These are phyloP conservation scores for Saguinus oedipus DNA, from an alignment of 2,797 vertebrate species.

Conservation along the genomic window DNA sequence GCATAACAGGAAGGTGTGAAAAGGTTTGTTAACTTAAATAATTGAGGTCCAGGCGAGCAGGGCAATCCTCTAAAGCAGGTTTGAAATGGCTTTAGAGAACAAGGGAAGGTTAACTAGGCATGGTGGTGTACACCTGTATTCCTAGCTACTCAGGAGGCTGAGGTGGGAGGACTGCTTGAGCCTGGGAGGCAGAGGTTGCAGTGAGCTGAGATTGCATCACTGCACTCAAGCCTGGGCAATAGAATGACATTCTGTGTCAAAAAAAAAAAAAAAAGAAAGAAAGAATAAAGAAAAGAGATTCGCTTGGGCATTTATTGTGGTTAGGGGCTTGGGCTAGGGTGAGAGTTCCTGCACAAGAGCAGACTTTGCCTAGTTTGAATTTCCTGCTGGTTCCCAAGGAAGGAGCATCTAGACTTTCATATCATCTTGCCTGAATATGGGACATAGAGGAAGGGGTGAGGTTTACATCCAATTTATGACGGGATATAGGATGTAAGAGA, in stretches of 20 bases:
- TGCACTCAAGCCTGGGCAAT: not conserved
- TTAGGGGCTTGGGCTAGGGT: not conserved
- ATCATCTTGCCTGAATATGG: not conserved
- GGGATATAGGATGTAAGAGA: not conserved
- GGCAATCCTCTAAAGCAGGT: not conserved
- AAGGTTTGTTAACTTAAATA: not conserved
- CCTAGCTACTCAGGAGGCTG: too few relatives aligned
- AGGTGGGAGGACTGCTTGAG: not conserved
- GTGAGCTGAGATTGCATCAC: not conserved
- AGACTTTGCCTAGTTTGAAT: not conserved
- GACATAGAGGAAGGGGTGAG: not conserved
- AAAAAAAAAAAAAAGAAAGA: not conserved
- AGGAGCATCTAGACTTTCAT: not conserved
- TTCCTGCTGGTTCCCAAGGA: not conserved
- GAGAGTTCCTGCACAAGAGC: not conserved
- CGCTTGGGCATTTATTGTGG: not conserved
- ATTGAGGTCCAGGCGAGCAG: not conserved
- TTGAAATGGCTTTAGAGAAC: not conserved
- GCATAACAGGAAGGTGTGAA: not conserved
- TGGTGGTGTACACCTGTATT: too few relatives aligned
- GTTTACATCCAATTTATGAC: not conserved
- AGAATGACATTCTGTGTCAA: not conserved
- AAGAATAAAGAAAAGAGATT: not conserved
- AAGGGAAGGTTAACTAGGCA: not conserved
- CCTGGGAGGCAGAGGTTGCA: not conserved